These are phyloP conservation scores for Pogonomyrmex barbatus DNA, from an alignment of 1,140 invertebrate genomes.

Conservation along the genomic window DNA sequence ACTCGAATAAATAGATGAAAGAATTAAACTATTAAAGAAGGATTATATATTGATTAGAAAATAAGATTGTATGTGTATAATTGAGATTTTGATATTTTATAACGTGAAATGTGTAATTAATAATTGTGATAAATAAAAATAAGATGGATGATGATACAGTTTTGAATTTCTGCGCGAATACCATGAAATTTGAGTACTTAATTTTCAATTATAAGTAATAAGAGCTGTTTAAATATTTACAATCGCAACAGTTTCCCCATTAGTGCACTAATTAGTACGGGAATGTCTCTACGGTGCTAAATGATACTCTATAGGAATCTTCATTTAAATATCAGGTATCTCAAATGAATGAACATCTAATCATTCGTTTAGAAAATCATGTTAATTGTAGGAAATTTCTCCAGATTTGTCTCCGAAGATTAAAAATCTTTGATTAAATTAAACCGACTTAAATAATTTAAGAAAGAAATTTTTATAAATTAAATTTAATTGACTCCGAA, in stretches of 20 bases:
- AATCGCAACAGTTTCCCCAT: constrained; percentile 6
- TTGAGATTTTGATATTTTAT: background rate
- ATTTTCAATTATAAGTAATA: background rate
- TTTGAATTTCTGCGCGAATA: background rate
- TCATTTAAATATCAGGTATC: background rate
- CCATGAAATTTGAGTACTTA: constrained; percentile 1
- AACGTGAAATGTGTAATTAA: background rate
- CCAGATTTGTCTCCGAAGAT: background rate
- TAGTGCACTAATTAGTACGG: constrained; percentile 29
- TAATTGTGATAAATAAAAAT: background rate
- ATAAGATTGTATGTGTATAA: background rate
- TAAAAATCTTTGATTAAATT: background rate
- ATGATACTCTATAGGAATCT: background rate
- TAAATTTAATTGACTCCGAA: background rate
- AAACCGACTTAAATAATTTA: constrained; percentile 5
- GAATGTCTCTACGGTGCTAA: background rate
- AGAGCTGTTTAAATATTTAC: constrained; percentile 29
- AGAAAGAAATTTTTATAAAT: background rate
- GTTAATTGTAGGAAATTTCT: background rate
- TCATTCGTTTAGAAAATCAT: too few relatives aligned
- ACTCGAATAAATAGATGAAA: background rate
- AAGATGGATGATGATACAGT: background rate
- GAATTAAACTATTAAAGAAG: background rate
- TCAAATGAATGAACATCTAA: background rate
- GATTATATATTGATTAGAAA: background rate